Percentiles rank a stretch among this genome's conserved stretches.
Evolutionary conservation across 2,888 invertebrate species (phyloP).

Genomic region (Siphlonurus alternatus): DNA sequence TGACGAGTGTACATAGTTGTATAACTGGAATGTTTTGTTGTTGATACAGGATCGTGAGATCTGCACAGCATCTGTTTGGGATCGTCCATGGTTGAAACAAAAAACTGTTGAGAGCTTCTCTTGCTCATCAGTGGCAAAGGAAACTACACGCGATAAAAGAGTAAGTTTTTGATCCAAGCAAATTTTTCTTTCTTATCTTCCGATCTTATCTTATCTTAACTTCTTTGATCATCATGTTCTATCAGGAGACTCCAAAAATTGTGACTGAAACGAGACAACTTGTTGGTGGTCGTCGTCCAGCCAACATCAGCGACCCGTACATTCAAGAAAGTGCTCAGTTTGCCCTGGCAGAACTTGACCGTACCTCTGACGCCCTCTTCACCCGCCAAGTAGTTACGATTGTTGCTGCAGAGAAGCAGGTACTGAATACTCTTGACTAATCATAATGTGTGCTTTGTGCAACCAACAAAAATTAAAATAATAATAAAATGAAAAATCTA

Average conservation of each 20-base stretch:
- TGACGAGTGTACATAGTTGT: too few species aligned
- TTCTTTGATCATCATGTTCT: too few species aligned
- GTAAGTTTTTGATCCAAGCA: neutral
- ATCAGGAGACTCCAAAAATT: too few species aligned
- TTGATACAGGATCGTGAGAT: too few species aligned
- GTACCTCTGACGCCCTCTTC: constrained; percentile 16
- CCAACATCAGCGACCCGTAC: constrained; percentile 15
- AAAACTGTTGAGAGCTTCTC: constrained; percentile 13
- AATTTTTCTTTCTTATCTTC: neutral
- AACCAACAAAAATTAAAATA: too few species aligned
- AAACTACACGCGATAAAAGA: constrained; percentile 9
- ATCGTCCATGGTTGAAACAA: constrained; percentile 36
- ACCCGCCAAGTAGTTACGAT: constrained; percentile 18
- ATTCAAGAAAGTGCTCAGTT: constrained; percentile 16
- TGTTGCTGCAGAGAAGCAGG: constrained; percentile 16
- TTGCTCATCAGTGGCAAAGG: constrained; percentile 7
- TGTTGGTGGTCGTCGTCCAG: constrained; percentile 14
- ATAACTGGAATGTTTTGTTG: too few species aligned
- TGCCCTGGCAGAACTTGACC: constrained; percentile 17
- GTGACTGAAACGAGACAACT: neutral
- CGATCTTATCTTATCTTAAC: neutral
- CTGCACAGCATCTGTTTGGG: constrained; percentile 38
- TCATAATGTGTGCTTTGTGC: too few species aligned
- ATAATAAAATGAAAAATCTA: too few species aligned
- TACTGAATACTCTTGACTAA: too few species aligned